Base-by-base conservation (phyloP, 2,113 vertebrate genomes). In the Xiphophorus maculatus region DNA sequence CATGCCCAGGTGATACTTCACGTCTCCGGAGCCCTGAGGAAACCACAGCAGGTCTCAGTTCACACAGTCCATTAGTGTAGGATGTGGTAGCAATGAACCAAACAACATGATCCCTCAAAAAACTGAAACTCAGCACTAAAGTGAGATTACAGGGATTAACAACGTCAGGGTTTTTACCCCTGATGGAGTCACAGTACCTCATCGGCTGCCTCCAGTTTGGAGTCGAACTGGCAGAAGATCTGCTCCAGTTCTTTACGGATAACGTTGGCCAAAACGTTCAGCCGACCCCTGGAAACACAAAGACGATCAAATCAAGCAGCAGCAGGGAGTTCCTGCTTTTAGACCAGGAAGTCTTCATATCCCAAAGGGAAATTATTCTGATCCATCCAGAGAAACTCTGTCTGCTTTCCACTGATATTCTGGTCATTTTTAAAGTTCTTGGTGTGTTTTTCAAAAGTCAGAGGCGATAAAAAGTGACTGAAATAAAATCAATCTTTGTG, bases 201-300 rank as follows among this genome's bases (percentile, higher is more conserved):
- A 72, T 99, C 98, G 0, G 98, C 96, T 68, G 98, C 96, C 84
- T 99, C 98, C 92, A 99, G 93, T 76, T 98, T 99, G 13, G 98
- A 99, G 89, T 99, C 98, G 0, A 99, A 99, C 92, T 99, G 98
- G 88, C 98, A 99, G 94, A 99, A 99, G 58, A 99, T 99, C 93
- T 99, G 98, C 65, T 99, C 98, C 90, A 99, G 86, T 82, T 99
- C 98, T 74, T 99, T 99, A 61, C 98, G 94, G 93, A 99, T 98
- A 77, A 99, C 98, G 0, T 99, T 99, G 28, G 98, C 98, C 1
- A 99, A 86, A 65, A 99, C 98, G 5, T 99, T 99, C 75, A 99
- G 94, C 63, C 98, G 97, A 5, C 98, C 98, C 85, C 98, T 99
- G 88, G 88, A 66, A 37, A 63, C 15, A 42, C 10, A 70, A 14